Conservation (phyloP, 2,113 vertebrate species). For the Prionailurus bengalensis region DNA sequence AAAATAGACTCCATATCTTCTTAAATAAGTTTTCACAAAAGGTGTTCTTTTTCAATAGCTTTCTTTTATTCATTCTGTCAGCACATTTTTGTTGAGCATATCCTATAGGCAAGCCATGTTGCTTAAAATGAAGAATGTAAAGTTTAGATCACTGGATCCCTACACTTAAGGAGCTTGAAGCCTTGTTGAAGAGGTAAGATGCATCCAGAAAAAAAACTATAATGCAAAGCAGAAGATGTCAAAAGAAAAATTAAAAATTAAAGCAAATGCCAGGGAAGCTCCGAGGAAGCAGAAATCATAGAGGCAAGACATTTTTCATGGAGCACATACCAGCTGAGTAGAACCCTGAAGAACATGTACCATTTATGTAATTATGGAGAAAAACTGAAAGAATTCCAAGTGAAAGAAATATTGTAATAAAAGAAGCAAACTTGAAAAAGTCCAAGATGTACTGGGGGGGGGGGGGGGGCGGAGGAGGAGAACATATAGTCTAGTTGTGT, state of each 20-base stretch:
- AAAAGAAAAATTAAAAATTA: constrained; percentile 14
- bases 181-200: not conserved
- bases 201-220: not conserved
- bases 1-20: not conserved
- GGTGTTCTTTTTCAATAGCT: constrained; percentile 41
- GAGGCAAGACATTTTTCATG: not conserved
- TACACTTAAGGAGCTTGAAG: not conserved
- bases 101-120: not conserved
- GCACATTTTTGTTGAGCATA: not conserved
- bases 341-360: not conserved
- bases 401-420: not conserved
- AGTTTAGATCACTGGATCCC: not conserved
- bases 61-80: not conserved
- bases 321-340: not conserved
- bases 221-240: not conserved
- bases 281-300: constrained; percentile 16
- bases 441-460: not conserved
- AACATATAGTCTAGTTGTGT: not conserved
- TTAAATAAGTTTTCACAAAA: constrained; percentile 64
- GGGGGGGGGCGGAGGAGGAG: not conserved
- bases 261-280: constrained; percentile 60
- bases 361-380: not conserved
- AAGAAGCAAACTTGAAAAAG: not conserved
- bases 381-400: not conserved
- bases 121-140: not conserved